Base-by-base conservation (phyloP, 1,140 invertebrate genomes). In the Phthorimaea operculella region DNA sequence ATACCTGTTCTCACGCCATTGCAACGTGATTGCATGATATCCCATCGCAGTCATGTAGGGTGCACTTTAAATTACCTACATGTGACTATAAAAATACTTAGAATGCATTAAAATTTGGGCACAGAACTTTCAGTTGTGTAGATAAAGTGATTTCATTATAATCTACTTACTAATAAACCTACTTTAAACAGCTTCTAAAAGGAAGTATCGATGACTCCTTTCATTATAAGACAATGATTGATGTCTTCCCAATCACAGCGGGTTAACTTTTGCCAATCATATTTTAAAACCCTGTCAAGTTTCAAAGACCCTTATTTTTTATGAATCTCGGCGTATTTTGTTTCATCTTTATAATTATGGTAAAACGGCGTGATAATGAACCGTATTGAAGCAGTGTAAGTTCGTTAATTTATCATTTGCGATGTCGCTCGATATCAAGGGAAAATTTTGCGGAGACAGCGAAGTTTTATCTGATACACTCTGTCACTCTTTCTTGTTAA, bases 321-420 rank as follows among this genome's bases (percentile, higher is more conserved):
- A 47, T 14, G 16, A 17, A 47, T 16, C 3, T 9, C 8, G n/a
- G 2, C 36, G 2, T 39, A 1, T n/a, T 1, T 12, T 39, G 44
- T 47, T 54, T 39, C 47, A 16, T 33, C 28, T 28, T 28, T 54
- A 58, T 50, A 53, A 54, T 49, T 50, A 60, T 33, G 54, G 55
- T 56, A 65, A 59, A 60, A 60, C n/a, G n/a, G 55, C 59, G 52
- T 34, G 57, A 57, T 68, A 55, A 59, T 72, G 64, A 72, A 72
- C 63, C 72, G 64, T 73, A 76, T 79, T 71, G 73, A 77, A 74
- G 68, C 59, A 64, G 49, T 57, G 53, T 28, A 78, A 76, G 68
- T 79, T 72, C 54, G 70, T 72, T 74, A 76, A 79, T 79, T 79
- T 79, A 79, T 79, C 76, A 77, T 76, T 74, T 70, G 60, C 56